Percentiles rank a stretch among this genome's conserved stretches.
phyloP scores from a whole-genome alignment of 1,140 invertebrate genomes.

The Formica exsecta region DNA sequence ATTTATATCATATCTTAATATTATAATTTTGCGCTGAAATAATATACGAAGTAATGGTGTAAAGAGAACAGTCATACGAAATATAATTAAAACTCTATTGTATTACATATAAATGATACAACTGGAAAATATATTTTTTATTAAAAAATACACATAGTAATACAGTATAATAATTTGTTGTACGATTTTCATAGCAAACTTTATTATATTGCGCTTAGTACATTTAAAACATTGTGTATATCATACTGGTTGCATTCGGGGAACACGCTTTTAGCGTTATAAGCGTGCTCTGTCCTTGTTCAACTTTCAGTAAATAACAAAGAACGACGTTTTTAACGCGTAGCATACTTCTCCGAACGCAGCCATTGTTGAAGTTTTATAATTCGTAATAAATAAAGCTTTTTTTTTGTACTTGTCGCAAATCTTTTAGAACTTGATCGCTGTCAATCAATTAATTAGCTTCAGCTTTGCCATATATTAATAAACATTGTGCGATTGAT shows the following conservation, averaged over 20 bases:
- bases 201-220: neutral
- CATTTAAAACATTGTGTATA: neutral
- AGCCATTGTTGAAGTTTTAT: neutral
- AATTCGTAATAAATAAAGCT: neutral
- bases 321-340: too few species aligned
- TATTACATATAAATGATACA: neutral
- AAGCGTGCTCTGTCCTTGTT: too few species aligned
- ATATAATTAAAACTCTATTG: slow-evolving; percentile 22
- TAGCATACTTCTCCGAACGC: too few species aligned
- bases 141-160: neutral
- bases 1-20: neutral
- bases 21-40: slow-evolving; percentile 11
- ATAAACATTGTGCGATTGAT: neutral
- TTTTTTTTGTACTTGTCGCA: neutral
- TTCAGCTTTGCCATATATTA: neutral
- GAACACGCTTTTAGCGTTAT: too few species aligned
- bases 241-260: neutral
- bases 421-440: neutral
- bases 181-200: neutral
- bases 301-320: too few species aligned
- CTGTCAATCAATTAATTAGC: neutral
- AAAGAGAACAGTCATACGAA: neutral
- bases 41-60: neutral
- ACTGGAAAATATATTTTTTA: slow-evolving; percentile 43
- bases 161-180: neutral